Evolutionary conservation across 2,113 vertebrate genomes (phyloP).

Genomic region (Tupaia chinensis): DNA sequence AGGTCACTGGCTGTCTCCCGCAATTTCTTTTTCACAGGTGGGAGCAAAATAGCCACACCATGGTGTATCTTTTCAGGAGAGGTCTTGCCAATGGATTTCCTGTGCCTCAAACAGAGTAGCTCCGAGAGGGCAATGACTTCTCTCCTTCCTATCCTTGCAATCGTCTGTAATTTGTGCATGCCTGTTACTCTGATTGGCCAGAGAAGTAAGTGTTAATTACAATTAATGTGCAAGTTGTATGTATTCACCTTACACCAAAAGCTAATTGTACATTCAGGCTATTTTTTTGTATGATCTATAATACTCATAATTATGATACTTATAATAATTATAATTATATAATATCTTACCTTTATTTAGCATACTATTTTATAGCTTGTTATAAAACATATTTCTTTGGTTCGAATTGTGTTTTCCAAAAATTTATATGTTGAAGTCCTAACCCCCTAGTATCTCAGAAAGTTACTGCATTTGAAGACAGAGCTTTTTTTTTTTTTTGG

Average conservation of each 20-base stretch:
- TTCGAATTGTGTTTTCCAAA: background rate
- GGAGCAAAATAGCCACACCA: background rate
- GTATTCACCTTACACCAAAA: background rate
- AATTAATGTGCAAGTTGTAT: background rate
- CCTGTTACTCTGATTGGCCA: background rate
- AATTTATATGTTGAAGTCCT: background rate
- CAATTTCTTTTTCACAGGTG: background rate
- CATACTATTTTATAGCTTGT: background rate
- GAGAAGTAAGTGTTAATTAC: background rate
- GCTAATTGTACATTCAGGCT: background rate
- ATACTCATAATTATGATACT: background rate
- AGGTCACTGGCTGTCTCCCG: background rate
- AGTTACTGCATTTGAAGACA: background rate
- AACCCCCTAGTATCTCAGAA: background rate
- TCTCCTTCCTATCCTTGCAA: background rate
- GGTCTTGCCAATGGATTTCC: background rate
- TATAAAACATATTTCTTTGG: background rate
- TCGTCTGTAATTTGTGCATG: background rate
- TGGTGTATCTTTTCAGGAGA: background rate
- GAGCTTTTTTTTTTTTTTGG: no score
- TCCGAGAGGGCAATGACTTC: background rate
- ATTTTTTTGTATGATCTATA: background rate
- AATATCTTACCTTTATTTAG: background rate
- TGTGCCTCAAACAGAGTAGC: background rate
- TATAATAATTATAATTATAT: background rate